A percentile compares a stretch with the other conserved stretches of the same genome.
These are phyloP conservation scores for Leptinotarsa haldemani DNA, from an alignment of 2,888 invertebrate species.

Conservation along the genomic window DNA sequence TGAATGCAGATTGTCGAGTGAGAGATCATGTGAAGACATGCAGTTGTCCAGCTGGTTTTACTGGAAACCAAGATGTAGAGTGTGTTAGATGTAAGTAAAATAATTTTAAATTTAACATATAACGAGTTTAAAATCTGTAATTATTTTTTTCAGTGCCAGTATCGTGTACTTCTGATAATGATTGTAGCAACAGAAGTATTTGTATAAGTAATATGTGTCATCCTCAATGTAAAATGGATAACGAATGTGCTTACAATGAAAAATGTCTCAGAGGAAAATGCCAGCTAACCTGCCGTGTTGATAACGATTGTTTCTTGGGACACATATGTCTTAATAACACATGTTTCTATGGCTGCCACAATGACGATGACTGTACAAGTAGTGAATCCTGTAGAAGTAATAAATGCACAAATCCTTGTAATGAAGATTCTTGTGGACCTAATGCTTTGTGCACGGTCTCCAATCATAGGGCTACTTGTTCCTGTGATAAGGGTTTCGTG, in stretches of 20 bases:
- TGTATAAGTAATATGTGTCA: constrained; percentile 88
- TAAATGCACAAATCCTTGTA: constrained; percentile 83
- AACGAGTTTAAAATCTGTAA: not conserved
- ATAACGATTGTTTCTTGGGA: constrained; percentile 92
- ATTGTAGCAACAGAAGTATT: constrained; percentile 78
- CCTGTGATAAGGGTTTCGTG: constrained; percentile 82
- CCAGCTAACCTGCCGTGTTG: constrained; percentile 89
- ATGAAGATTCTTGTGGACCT: constrained; percentile 83
- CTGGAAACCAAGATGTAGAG: constrained; percentile 85
- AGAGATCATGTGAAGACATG: constrained; percentile 82
- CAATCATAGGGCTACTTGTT: constrained; percentile 84
- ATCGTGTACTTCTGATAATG: constrained; percentile 76
- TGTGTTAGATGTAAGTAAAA: constrained; percentile 80
- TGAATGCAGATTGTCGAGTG: constrained; percentile 83
- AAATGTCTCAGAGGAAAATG: constrained; percentile 86
- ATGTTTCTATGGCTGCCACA: constrained; percentile 87
- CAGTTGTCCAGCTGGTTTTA: constrained; percentile 86
- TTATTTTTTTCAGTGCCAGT: constrained; percentile 74
- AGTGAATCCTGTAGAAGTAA: constrained; percentile 86
- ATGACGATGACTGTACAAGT: constrained; percentile 88
- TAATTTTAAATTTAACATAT: not conserved
- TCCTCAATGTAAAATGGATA: constrained; percentile 80
- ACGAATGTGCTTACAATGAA: constrained; percentile 89
- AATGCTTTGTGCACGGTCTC: constrained; percentile 84
- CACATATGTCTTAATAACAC: constrained; percentile 89